These are phyloP conservation scores for Drosophila subquinaria DNA, from an alignment of 2,888 invertebrate species.

Conservation along the genomic window DNA sequence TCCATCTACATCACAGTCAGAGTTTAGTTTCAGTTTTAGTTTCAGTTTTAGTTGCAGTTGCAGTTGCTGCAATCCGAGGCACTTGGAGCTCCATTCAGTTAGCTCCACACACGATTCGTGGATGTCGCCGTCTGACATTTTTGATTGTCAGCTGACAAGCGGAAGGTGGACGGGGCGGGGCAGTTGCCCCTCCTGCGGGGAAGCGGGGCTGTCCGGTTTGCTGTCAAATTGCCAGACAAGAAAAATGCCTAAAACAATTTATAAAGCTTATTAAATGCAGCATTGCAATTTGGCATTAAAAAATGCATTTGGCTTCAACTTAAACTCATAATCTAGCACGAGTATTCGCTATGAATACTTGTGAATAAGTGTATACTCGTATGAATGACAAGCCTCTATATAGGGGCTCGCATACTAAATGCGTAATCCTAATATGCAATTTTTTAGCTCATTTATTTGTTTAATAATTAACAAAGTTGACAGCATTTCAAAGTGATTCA, in stretches of 20 bases:
- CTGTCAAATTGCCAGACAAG: slow-evolving; percentile 51
- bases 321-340: slow-evolving; percentile 48
- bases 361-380: background rate
- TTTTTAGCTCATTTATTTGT: slow-evolving; percentile 27
- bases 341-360: slow-evolving; percentile 2
- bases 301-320: slow-evolving; percentile 36
- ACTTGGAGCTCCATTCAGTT: slow-evolving; percentile 17
- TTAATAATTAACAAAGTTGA: slow-evolving; percentile 36
- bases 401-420: slow-evolving; percentile 34
- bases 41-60: slow-evolving; percentile 12
- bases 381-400: slow-evolving; percentile 10
- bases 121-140: slow-evolving; percentile 69
- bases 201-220: slow-evolving; percentile 28
- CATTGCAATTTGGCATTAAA: slow-evolving; percentile 44
- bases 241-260: slow-evolving; percentile 57
- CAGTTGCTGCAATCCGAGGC: slow-evolving; percentile 16
- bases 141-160: slow-evolving; percentile 75
- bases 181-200: background rate
- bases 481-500: slow-evolving; percentile 31
- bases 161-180: slow-evolving; percentile 10
- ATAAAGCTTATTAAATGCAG: slow-evolving; percentile 58
- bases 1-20: slow-evolving; percentile 9
- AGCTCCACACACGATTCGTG: slow-evolving; percentile 21
- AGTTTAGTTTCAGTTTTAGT: slow-evolving; percentile 29
- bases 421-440: slow-evolving; percentile 38